Base-by-base conservation (phyloP, 2,113 vertebrate species). In the Acanthochromis polyacanthus region DNA sequence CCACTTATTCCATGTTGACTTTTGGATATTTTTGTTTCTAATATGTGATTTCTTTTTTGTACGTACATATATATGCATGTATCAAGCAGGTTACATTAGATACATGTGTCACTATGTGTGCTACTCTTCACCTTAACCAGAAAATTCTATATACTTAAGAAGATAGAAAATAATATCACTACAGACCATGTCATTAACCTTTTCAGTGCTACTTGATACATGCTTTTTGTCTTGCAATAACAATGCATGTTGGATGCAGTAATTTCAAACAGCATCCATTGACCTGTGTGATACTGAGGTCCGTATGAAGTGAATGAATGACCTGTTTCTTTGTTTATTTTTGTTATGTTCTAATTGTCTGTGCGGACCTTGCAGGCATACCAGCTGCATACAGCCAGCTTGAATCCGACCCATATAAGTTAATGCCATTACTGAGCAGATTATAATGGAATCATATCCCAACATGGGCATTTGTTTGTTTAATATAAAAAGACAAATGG, bases 381-480 rank as follows among this genome's bases (percentile, higher is more conserved):
- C 70, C 61, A 76, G 65, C 51, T 72, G 66, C 65, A 79, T 60
- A 25, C 43, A 67, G 57, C 25, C 75, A 75, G 53, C 65, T 67
- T 51, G 28, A 73, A 78, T 72, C 4, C 76, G 72, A 20, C 56
- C 80, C 63, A 74, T 71, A 67, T 84, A 61, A 55, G 10, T 78
- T 80, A 81, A 83, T 85, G 53, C 63, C 71, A 84, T 85, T 76
- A 84, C 73, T 56, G 78, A 57, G 28, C 57, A 82, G 81, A 89
- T 89, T 80, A 85, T 40, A 51, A 78, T 75, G 61, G 80, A 78
- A 71, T 76, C 32, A 50, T 58, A 61, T 63, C 56, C 45, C 40
- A 72, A 67, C 46, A 63, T 62, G 50, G 65, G 22, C 28, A 52
- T 60, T 88, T 75, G 32, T 83, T 86, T 60, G 32, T 73, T 32